Evolutionary conservation across 2,113 vertebrate species (phyloP), one percentile per base, ranked within the genome.

Genomic region (Gambusia affinis): DNA sequence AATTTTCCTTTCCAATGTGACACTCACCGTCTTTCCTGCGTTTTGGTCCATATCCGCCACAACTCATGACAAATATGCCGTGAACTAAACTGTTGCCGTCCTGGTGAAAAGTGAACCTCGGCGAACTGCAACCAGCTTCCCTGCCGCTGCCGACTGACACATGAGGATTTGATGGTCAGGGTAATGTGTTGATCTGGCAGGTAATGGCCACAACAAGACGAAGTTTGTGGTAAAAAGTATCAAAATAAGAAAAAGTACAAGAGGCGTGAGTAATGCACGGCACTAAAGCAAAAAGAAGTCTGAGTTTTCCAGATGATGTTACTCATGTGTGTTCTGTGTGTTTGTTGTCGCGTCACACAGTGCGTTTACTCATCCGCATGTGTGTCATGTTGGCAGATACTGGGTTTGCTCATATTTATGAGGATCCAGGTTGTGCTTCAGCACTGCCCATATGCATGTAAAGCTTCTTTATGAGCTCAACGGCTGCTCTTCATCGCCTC

Each of bases 351-450:
- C 29, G 57, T 74, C 75, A 69, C 37, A 14, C 70, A 80, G 69
- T 24, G 7, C 27, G 80, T 88, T 82, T 83, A 81, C 85, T 88
- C 76, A 81, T 61, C 80, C 68, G 67, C 84, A 84, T 83, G 82
- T 78, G 79, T 82, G 76, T 76, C 81, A 72, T 73, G 76, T 78
- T 85, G 88, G 79, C 89, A 88, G 79, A 86, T 81, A 88, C 80
- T 89, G 74, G 74, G 61, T 73, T 80, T 78, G 78, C 76, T 88
- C 85, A 76, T 78, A 69, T 87, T 72, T 70, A 72, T 78, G 28
- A 35, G 78, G 61, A 54, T 31, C 66, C 78, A 75, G 67, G 82
- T 86, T 84, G 63, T 73, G 83, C 77, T 78, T 73, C 78, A 79
- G 51, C 57, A 7, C 63, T 17, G 54, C 60, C 82, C 86, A 82